phyloP scores from a whole-genome alignment of 37 sponge, comb jelly and placozoan genomes.

The Tethya wilhelma region DNA sequence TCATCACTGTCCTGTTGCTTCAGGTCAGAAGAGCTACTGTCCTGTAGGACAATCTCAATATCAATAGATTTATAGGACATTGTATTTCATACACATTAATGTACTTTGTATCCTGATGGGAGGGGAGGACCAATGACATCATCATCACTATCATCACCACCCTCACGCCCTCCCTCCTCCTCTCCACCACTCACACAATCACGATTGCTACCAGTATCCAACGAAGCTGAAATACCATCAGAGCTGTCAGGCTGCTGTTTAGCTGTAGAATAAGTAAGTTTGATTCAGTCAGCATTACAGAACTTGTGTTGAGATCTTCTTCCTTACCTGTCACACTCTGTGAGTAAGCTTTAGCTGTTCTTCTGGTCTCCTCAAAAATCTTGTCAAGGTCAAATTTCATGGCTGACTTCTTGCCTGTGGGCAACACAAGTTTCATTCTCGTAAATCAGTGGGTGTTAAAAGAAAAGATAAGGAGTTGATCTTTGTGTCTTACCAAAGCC shows the following conservation, averaged over 20 bases:
- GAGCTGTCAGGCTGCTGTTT: not conserved
- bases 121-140: conserved; percentile 69
- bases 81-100: not conserved
- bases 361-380: conserved; percentile 80
- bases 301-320: too few relatives aligned
- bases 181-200: not conserved
- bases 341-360: conserved; percentile 67
- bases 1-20: conserved; percentile 39
- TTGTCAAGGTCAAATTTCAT: conserved; percentile 89
- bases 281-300: not conserved
- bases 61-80: not conserved
- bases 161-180: not conserved
- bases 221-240: not conserved
- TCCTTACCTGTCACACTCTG: conserved; percentile 19
- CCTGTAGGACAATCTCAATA: not conserved
- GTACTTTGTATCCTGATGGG: conserved; percentile 48
- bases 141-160: conserved; percentile 24
- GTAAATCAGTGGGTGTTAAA: not conserved
- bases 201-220: not conserved
- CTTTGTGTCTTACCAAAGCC: conserved; percentile 55
- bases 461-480: not conserved
- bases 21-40: conserved; percentile 22
- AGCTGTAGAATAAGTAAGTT: too few relatives aligned
- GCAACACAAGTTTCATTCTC: too few relatives aligned
- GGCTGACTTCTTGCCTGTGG: conserved; percentile 70